Evolutionary conservation across 2,888 invertebrate genomes (phyloP).

Genomic region (Patella ulyssiponensis): DNA sequence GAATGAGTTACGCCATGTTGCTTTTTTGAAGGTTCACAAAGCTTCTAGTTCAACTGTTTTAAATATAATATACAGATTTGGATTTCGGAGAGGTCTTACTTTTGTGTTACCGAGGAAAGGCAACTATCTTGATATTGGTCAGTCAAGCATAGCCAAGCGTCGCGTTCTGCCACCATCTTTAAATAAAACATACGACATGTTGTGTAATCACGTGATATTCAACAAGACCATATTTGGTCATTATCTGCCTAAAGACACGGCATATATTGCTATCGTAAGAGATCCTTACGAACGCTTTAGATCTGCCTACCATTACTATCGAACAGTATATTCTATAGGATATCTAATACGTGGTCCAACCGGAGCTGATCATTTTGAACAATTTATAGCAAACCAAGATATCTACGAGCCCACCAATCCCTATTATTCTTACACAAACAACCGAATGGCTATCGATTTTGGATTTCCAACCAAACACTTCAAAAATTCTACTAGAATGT

Average conservation of each 20-base stretch:
- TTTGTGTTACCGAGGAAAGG: constrained; percentile 25
- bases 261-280: constrained; percentile 49
- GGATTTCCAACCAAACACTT: background rate
- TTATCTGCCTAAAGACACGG: constrained; percentile 43
- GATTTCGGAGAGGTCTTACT: constrained; percentile 12
- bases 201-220: constrained; percentile 50
- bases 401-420: background rate
- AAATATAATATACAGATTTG: constrained; percentile 31
- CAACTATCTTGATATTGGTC: background rate
- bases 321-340: background rate
- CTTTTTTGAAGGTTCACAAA: constrained; percentile 37
- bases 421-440: constrained; percentile 12
- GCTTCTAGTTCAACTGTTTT: constrained; percentile 33
- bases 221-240: constrained; percentile 32
- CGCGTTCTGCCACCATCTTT: constrained; percentile 6
- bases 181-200: constrained; percentile 40
- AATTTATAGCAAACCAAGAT: constrained; percentile 18
- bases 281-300: constrained; percentile 53
- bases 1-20: constrained; percentile 19
- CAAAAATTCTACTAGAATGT: background rate
- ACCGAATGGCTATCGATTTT: constrained; percentile 28
- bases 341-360: constrained; percentile 13
- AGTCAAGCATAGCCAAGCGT: background rate
- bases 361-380: constrained; percentile 13
- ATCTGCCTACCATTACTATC: constrained; percentile 55